Base-by-base conservation (phyloP, 2,113 vertebrate species). In the Rhea americana region DNA sequence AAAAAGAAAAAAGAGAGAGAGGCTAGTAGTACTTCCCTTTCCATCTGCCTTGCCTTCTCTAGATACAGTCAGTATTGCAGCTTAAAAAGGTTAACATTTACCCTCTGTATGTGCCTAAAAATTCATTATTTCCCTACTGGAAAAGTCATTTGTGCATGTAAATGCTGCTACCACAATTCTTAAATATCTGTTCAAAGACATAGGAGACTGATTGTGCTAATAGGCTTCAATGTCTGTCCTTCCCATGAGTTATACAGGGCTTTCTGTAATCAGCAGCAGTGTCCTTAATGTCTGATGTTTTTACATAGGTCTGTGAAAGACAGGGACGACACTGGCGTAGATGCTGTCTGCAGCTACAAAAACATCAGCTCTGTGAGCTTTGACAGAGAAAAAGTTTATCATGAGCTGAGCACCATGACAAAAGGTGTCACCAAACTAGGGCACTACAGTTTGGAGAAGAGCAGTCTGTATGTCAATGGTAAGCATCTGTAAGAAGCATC, bases 391-490 rank as follows among this genome's bases (percentile, higher is more conserved):
- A 45, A 68, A 39, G 53, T 97, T 30, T 79, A 97, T 45, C 48
- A 35, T 7, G 94, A 94, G 75, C 87, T 97, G 70, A 94, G 77
- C 51, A 65, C 37, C 58, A 82, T 94, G 82, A 97, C 96, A 30
- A 30, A 84, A 5, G 75, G 59, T 6, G 68, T 80, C 83, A 94
- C 93, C 71, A 78, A 14, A 11, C 75, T 97, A 5, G 96, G 96
- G 32, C 93, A 88, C 79, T 97, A 95, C 89, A 96, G 80, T 72
- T 58, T 97, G 79, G 89, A 95, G 67, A 90, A 71, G 41, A 78
- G 39, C 67, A 97, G 96, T 73, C 95, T 97, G 18, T 24, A 76
- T 0, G 7, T 97, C 3, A 11, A 96, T 7, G 95, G 97, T 97
- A 75, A 95, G 91, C 30, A 59, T 17, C 48, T 30, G 20, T 4